Base-by-base conservation (phyloP, 2,888 invertebrate genomes). In the Ochropleura plecta region DNA sequence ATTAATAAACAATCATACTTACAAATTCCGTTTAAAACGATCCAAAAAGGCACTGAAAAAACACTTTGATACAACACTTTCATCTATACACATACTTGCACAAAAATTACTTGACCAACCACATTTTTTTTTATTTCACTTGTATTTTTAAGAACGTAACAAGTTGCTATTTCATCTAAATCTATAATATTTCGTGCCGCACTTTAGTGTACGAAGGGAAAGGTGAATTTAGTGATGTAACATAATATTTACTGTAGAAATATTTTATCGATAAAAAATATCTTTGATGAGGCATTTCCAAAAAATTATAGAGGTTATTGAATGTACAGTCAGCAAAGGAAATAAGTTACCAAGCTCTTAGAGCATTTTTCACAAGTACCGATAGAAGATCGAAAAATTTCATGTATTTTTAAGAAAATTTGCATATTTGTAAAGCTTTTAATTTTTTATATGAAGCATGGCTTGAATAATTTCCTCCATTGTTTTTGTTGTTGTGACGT, bases 81-180 rank as follows among this genome's bases (percentile, higher is more conserved):
- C 46, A 16, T 5, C 1, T 48, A 5, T 30, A 74, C 42, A 7
- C 10, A 46, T 20, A 64, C 49, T 55, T 9, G 8, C 9, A 57
- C 16, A 3, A n/a, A 42, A 30, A 55, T 5, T 18, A 63, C 53
- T 40, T 6, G 12, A n/a, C 7, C 67, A 20, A 7, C 2, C 68
- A n/a, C 20, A 0, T 0, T 8, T 4, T 42, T 46, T 77, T 66
- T 59, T 20, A 53, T 42, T 16, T 76, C 7, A 68, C 48, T n/a
- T 62, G 42, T 42, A 14, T 5, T 68, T 30, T 62, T 20, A 68
- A 68, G 42, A 69, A 78, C 44, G 53, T 44, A 44, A 63, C 55
- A 69, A 48, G 76, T 69, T 62, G 40, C n/a, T 30, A 40, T 57
- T 46, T 48, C n/a, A 57, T 49, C 48, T 16, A 78, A 57, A 51